Percentiles rank a stretch among this genome's conserved stretches.
These are phyloP conservation scores for Acanthosepion pharaonis DNA, from an alignment of 2,888 invertebrate genomes.

Conservation along the genomic window DNA sequence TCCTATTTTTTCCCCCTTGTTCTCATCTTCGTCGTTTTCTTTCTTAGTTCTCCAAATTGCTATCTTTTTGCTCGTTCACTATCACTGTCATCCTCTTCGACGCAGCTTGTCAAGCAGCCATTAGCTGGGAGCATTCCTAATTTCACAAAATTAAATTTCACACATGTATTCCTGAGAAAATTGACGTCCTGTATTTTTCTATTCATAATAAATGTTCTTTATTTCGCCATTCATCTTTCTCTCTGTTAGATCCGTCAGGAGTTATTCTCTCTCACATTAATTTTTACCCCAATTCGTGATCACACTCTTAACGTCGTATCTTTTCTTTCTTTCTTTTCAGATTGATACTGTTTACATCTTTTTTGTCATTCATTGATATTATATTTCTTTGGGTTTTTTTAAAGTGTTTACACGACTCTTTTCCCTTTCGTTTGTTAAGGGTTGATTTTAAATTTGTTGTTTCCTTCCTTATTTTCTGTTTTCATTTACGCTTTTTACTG, in stretches of 20 bases:
- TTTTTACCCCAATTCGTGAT: background rate
- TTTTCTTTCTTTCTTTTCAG: background rate
- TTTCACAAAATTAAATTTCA: constrained; percentile 33
- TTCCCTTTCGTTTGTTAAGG: no score
- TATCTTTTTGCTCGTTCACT: background rate
- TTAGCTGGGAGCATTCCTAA: background rate
- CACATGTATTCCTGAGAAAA: background rate
- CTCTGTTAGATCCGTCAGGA: background rate
- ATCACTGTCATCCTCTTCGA: background rate
- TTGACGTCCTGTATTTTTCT: background rate
- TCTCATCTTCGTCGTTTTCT: background rate
- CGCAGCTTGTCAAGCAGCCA: background rate
- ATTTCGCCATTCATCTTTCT: background rate
- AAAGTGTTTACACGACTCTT: no score
- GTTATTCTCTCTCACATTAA: no score
- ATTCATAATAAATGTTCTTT: constrained; percentile 6
- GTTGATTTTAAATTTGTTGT: no score
- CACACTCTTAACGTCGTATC: background rate
- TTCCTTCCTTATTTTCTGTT: no score
- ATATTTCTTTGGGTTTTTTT: no score
- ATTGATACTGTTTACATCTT: no score
- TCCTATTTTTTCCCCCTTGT: background rate
- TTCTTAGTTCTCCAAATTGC: background rate
- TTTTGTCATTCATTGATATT: no score
- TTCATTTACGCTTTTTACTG: no score